These are phyloP conservation scores for Drosophila peninsularis DNA, from an alignment of 2,888 invertebrate species.

Conservation along the genomic window DNA sequence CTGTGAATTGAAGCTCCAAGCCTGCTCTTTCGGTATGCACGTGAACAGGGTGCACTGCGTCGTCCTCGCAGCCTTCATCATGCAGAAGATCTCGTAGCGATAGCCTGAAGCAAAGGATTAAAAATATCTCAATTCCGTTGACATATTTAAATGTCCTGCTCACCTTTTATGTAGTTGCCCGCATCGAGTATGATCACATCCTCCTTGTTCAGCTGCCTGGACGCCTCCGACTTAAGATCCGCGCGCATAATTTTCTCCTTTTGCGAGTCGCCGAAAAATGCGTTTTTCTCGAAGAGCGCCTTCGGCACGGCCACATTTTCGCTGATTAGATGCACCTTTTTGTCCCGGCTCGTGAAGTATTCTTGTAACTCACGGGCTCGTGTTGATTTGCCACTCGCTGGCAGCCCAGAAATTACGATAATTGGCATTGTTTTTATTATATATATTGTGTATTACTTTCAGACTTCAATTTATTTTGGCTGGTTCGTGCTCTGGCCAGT, in stretches of 20 bases:
- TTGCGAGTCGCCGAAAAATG: slow-evolving; percentile 91
- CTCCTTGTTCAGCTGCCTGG: slow-evolving; percentile 89
- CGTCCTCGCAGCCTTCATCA: slow-evolving; percentile 94
- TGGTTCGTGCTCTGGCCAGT: background rate
- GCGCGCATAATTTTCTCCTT: slow-evolving; percentile 94
- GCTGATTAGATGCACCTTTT: slow-evolving; percentile 90
- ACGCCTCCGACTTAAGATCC: slow-evolving; percentile 92
- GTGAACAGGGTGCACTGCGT: slow-evolving; percentile 96
- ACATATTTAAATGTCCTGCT: background rate
- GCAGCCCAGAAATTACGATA: slow-evolving; percentile 93
- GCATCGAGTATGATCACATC: slow-evolving; percentile 96
- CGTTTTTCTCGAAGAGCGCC: slow-evolving; percentile 90
- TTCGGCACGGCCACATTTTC: slow-evolving; percentile 90
- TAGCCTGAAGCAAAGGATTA: slow-evolving; percentile 87
- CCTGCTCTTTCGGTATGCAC: slow-evolving; percentile 90
- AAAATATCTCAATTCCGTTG: too few relatives aligned
- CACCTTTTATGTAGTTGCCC: slow-evolving; percentile 97
- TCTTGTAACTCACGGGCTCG: slow-evolving; percentile 89
- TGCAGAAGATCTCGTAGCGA: slow-evolving; percentile 97
- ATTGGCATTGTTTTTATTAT: slow-evolving; percentile 89
- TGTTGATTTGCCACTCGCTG: slow-evolving; percentile 94
- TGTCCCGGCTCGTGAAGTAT: slow-evolving; percentile 88
- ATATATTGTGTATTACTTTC: slow-evolving; percentile 1
- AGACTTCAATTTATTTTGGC: background rate
- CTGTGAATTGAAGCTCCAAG: slow-evolving; percentile 90